Base-by-base conservation (phyloP, 2,113 vertebrate species). In the Heliornis fulica region DNA sequence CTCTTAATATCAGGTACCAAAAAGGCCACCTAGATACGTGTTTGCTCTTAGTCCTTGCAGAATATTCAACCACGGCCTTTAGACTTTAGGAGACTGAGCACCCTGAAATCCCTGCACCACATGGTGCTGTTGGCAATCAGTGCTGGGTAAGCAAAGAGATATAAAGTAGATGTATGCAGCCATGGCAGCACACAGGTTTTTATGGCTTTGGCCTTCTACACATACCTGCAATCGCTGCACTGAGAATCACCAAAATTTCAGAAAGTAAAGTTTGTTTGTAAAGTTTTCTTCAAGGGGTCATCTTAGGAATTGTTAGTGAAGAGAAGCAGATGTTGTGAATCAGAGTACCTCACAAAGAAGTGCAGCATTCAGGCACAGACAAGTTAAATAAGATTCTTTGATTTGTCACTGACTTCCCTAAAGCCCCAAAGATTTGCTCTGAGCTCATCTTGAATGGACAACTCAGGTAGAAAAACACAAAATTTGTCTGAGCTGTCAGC, bases 341-440 rank as follows among this genome's bases (percentile, higher is more conserved):
- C 51, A 61, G 36, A 71, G 29, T 29, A 63, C 32, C 66, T 85
- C 63, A 46, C 45, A 90, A 74, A 41, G 54, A 89, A 69, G 41
- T 23, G 32, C 50, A 65, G 34, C 54, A 25, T 71, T 76, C 70
- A 76, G 34, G 28, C 50, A 85, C 19, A 60, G 83, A 25, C 63
- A 91, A 85, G 77, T 34, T 72, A 87, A 91, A 92, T 54, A 90
- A 87, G 45, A 71, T 59, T 79, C 66, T 95, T 91, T 77, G 75
- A 66, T 87, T 93, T 85, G 70, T 77, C 50, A 77, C 79, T 66
- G 72, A 54, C 15, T 88, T 92, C 36, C 71, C 57, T 36, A 76
- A 76, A 93, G 63, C 56, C 43, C 46, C 38, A 50, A 72, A 88
- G 66, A 80, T 80, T 11, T 90, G 50, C 46, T 88, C 65, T 83